Base-by-base conservation (phyloP, 23 tunicate species). In the Styela clava region DNA sequence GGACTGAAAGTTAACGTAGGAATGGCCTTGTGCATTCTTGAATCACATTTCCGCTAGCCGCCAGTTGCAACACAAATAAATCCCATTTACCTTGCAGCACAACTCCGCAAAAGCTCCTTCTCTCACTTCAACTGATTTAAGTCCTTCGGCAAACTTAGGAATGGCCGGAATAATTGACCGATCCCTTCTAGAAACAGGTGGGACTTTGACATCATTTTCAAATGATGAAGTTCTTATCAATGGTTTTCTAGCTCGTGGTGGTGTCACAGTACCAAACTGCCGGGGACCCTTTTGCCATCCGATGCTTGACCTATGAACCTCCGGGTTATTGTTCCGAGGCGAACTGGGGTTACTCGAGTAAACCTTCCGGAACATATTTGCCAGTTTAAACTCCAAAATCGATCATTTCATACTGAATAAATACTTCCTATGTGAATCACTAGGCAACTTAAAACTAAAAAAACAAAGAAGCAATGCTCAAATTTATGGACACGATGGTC, bases 251-350 rank as follows among this genome's bases (percentile, higher is more conserved):
- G 23, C 32, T 67, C 71, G 30, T 25, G 71, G 71, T 24, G 71
- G 71, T 1, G 71, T 67, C 16, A 67, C 71, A 25, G 71, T 16
- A 18, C 71, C 71, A 29, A 25, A 67, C 71, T 67, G 32, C 1
- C 71, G 71, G 0, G 32, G 30, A 27, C 31, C 31, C 16, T 67
- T 67, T 67, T 67, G 71, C 71, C 71, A 67, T 27, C 71, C 71
- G 56, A 44, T 44, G 12, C 56, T 44, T 44, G 56, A 44, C 7
- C 56, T 7, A 44, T 44, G 56, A 5, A 44, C 7, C 7, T 44
- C 12, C 56, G 56, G 56, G 56, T 12, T 44, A 5, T 5, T 5
- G 12, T 12, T 44, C 56, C 56, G 56, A 5, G 56, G 56, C 12
- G 56, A 5, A 44, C 56, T 44, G 7, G 56, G 56, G 12, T 44